Conservation (phyloP, 2,888 invertebrate genomes). For the Orthonevra nobilis region DNA sequence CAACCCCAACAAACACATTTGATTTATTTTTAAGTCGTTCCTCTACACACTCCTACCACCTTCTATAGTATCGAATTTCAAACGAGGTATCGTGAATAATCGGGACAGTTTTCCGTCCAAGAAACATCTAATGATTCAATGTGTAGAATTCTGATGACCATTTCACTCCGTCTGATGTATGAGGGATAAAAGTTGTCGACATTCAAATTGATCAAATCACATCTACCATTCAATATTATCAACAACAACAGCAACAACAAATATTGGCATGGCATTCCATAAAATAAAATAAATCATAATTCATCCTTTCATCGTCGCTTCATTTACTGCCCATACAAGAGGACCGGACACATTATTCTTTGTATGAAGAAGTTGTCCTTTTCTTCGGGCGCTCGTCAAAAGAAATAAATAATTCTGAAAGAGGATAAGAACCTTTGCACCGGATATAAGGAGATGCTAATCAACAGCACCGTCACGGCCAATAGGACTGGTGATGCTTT, state of each 20-base stretch:
- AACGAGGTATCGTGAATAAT: too few relatives aligned
- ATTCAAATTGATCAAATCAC: conserved; percentile 37
- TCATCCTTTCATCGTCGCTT: conserved; percentile 59
- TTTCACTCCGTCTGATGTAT: too few relatives aligned
- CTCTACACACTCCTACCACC: too few relatives aligned
- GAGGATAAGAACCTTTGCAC: conserved; percentile 63
- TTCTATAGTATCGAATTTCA: too few relatives aligned
- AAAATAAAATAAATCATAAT: conserved; percentile 67
- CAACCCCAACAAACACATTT: too few relatives aligned
- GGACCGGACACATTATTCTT: conserved; percentile 48
- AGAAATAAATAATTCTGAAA: conserved; percentile 68
- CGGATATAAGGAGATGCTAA: conserved; percentile 70
- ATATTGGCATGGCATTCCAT: too few relatives aligned
- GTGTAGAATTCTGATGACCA: too few relatives aligned
- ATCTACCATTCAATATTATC: conserved; percentile 36
- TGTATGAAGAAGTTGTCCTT: conserved; percentile 50
- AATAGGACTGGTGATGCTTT: neutral
- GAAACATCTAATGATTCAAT: too few relatives aligned
- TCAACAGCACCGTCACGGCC: conserved; percentile 33
- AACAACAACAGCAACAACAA: conserved; percentile 57
- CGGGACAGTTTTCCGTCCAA: too few relatives aligned
- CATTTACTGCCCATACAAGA: conserved; percentile 41
- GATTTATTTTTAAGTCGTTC: too few relatives aligned
- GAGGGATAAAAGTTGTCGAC: too few relatives aligned
- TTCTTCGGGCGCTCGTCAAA: conserved; percentile 55